Conservation (phyloP, 2,113 vertebrate genomes). For the Macquaria australasica region DNA sequence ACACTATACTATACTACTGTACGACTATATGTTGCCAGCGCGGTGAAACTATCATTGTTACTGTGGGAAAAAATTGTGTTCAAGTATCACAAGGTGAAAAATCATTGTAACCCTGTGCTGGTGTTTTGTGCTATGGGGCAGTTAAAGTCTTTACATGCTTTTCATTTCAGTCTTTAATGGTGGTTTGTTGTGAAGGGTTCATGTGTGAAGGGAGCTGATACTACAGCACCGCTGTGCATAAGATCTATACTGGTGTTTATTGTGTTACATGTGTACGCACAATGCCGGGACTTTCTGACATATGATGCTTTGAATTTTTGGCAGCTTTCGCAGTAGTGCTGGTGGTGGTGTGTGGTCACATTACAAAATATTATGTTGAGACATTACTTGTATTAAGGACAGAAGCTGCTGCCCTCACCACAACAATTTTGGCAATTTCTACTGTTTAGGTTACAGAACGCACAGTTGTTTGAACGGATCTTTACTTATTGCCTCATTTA, state of each 20-base stretch:
- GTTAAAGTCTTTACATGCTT: background rate
- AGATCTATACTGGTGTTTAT: background rate
- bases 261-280: background rate
- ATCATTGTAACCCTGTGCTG: background rate
- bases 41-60: background rate
- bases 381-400: background rate
- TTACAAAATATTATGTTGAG: background rate
- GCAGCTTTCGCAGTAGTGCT: background rate
- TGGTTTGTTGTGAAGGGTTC: background rate
- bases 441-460: background rate
- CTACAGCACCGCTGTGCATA: background rate
- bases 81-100: too few species aligned
- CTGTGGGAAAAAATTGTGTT: background rate
- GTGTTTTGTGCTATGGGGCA: background rate
- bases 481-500: conserved; percentile 5
- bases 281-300: background rate
- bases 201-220: background rate
- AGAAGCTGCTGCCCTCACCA: background rate
- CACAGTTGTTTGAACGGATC: background rate
- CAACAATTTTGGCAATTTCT: background rate
- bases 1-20: background rate
- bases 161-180: too few species aligned
- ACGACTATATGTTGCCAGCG: background rate
- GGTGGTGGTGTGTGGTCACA: background rate
- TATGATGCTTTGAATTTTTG: background rate